Evolutionary conservation across 2,888 invertebrate species (phyloP), one percentile per base, ranked within the genome.

Genomic region (Acanthosoma haemorrhoidale): DNA sequence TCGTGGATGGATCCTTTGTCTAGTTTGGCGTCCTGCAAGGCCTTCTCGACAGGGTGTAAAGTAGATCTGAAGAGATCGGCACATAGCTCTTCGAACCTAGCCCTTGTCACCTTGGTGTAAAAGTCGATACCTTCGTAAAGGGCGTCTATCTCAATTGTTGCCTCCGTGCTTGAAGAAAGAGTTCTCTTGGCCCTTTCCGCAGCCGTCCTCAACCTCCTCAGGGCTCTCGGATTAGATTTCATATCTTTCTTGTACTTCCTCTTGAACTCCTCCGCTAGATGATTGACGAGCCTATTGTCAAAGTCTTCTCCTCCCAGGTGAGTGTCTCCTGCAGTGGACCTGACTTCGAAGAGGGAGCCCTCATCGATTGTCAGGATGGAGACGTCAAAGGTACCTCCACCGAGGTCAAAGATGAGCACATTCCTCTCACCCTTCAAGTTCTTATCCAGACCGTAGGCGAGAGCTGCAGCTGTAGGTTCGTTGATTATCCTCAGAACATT

Each of bases 401-500:
- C 90, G 71, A 91, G 83, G 75, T 94, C 92, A 74, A 95, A 94
- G 76, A 94, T 86, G 32, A 94, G 82, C 3, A 96, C 93, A 80
- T 94, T 94, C 79, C 87, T 70, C 86, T 87, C 79, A 87, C 87
- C 78, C 87, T 73, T 74, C 36, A 76, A 66, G 51, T 75, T 75
- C 66, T 76, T 76, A 68, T 76, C 76, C 86, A 41, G 86, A 9
- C 94, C 94, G 77, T 94, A 93, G 70, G 93, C 92, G 72, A 93
- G 82, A 43, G 92, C 92, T 16, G 92, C 93, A 1, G 92, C 91
- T 2, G 94, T 94, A 9, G 94, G 94, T 79, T 95, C 94, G 34
- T 94, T 93, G 75, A 94, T 92, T 73, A 95, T 94, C 76, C 94
- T 85, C 41, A 94, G 82, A 2, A 96, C 93, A 80, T 94, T 94